phyloP scores from a whole-genome alignment of 1,140 invertebrate species.

The Akabosia matsudoensis region DNA sequence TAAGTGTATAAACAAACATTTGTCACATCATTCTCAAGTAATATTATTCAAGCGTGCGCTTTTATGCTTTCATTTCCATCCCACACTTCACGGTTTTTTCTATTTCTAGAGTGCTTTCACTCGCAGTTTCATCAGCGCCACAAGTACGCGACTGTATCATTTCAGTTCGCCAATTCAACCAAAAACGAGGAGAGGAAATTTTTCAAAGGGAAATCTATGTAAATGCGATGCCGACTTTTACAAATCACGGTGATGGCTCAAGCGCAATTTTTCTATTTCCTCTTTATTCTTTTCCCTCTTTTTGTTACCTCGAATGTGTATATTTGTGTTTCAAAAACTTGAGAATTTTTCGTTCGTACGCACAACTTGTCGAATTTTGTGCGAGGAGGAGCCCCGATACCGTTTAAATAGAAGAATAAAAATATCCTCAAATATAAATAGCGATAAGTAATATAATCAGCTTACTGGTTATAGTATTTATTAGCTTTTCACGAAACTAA shows the following conservation, averaged over 20 bases:
- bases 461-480: no score
- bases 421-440: no score
- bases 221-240: slow-evolving; percentile 24
- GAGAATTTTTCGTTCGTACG: no score
- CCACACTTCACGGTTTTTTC: no score
- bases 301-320: no score
- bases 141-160: background rate
- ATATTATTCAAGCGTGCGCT: background rate
- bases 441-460: no score
- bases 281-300: background rate
- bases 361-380: no score
- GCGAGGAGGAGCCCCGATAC: no score
- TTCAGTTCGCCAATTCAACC: background rate
- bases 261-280: slow-evolving; percentile 16
- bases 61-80: no score
- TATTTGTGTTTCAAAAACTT: no score
- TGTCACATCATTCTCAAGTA: slow-evolving; percentile 10
- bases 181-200: slow-evolving; percentile 1
- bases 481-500: background rate
- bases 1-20: slow-evolving; percentile 11
- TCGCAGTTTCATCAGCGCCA: background rate
- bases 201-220: slow-evolving; percentile 15
- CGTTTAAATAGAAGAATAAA: no score
- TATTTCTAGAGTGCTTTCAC: background rate
- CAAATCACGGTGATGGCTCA: slow-evolving; percentile 20